Evolutionary conservation across 1,140 invertebrate species (phyloP).

Genomic region (Camponotus vicinus): DNA sequence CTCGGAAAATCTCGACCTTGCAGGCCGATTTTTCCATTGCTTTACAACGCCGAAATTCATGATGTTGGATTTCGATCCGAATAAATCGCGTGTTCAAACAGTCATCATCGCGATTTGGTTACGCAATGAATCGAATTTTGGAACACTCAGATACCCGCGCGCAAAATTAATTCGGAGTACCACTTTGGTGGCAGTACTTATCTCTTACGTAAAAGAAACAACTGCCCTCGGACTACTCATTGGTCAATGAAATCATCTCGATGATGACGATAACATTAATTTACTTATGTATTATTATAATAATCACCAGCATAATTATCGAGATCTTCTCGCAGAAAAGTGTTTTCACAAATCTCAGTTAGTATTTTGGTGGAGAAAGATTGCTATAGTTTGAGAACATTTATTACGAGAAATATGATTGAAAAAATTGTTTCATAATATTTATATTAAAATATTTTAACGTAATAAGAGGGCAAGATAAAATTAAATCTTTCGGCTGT

Average conservation of each 20-base stretch:
- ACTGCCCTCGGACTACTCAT: constrained; percentile 25
- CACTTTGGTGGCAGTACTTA: constrained; percentile 25
- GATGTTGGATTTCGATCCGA: background rate
- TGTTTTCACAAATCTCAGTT: background rate
- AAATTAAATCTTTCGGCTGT: background rate
- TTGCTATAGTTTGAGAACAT: background rate
- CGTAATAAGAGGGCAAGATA: background rate
- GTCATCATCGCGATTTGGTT: constrained; percentile 22
- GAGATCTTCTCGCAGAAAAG: background rate
- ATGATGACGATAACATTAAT: constrained; percentile 20
- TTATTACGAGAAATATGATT: background rate
- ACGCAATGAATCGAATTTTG: constrained; percentile 34
- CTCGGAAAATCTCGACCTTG: constrained; percentile 33
- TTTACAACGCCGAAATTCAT: background rate
- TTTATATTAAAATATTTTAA: constrained; percentile 21
- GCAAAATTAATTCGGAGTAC: constrained; percentile 24
- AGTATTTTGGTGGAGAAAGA: background rate
- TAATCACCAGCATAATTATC: constrained; percentile 24
- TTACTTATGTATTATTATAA: constrained; percentile 15
- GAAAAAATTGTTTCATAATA: background rate
- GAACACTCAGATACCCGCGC: background rate
- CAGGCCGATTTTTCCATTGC: constrained; percentile 30
- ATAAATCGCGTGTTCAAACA: background rate
- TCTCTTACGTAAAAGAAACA: constrained; percentile 46
- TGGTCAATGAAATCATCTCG: background rate